Conservation (phyloP, 2,113 vertebrate species). For the Xiphias gladius region DNA sequence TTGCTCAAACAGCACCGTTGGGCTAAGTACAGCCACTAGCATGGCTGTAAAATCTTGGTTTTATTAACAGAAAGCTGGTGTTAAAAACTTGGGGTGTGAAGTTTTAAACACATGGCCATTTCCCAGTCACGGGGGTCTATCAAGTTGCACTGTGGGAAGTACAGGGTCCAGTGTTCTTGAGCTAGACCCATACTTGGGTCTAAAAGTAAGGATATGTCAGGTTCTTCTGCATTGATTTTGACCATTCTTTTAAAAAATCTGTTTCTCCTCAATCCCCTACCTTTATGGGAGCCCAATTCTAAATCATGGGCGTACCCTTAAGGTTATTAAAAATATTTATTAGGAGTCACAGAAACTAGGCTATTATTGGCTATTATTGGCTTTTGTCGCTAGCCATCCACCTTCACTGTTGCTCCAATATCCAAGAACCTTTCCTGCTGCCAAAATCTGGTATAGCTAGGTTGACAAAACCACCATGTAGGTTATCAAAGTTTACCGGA, state of each 20-base stretch:
- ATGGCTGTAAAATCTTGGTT: background rate
- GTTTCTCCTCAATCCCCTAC: background rate
- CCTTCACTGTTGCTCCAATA: background rate
- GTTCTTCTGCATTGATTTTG: background rate
- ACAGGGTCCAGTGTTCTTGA: background rate
- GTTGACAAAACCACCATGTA: conserved; percentile 17
- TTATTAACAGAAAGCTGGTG: too few relatives aligned
- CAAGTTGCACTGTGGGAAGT: background rate
- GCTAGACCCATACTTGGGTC: too few relatives aligned
- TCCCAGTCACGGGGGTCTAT: background rate
- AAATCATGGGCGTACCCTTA: background rate
- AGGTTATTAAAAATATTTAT: too few relatives aligned
- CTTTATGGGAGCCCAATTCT: background rate
- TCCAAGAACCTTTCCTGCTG: background rate
- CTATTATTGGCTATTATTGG: background rate
- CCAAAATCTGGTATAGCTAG: conserved; percentile 10
- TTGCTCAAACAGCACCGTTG: background rate
- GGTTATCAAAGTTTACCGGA: conserved; percentile 29
- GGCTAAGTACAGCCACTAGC: background rate
- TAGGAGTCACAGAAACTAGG: too few relatives aligned
- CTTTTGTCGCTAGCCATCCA: background rate
- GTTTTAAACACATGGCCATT: background rate
- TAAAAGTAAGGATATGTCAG: background rate
- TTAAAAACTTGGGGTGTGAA: background rate
- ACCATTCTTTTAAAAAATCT: too few relatives aligned